These are phyloP conservation scores for Styela clava DNA, from an alignment of 23 tunicate species.

Conservation along the genomic window DNA sequence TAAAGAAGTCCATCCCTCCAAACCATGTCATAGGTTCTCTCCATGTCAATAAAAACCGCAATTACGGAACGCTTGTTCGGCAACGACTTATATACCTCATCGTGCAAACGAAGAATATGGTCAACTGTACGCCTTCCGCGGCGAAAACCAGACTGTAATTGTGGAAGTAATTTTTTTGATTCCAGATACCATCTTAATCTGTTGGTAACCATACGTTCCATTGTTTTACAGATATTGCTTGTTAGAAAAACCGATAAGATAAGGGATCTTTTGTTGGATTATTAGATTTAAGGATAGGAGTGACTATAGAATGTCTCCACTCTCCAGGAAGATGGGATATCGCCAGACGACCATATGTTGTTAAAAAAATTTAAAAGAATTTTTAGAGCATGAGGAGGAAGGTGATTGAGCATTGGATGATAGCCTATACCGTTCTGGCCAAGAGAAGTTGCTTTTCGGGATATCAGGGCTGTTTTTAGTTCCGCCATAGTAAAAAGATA, in stretches of 20 bases:
- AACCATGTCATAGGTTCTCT: conserved; percentile 7
- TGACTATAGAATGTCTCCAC: no score
- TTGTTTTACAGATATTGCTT: background rate
- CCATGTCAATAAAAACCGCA: background rate
- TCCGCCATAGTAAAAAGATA: background rate
- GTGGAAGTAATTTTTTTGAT: background rate
- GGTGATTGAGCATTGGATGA: background rate
- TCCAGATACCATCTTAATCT: background rate
- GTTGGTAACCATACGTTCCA: background rate
- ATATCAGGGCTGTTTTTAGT: background rate
- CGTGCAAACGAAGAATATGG: background rate
- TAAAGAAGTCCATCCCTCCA: conserved; percentile 5
- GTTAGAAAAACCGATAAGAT: background rate
- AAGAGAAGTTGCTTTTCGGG: background rate
- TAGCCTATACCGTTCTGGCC: background rate
- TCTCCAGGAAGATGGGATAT: background rate
- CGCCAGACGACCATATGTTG: background rate
- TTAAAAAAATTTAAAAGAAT: background rate
- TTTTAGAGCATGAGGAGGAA: background rate
- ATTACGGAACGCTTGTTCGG: background rate
- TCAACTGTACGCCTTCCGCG: conserved; percentile 3
- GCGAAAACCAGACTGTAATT: conserved; percentile 2
- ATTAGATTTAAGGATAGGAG: background rate
- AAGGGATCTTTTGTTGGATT: background rate
- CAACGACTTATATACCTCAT: background rate